Base-by-base conservation (phyloP, 2,797 vertebrate genomes). In the Parotocinclus haroldoi region DNA sequence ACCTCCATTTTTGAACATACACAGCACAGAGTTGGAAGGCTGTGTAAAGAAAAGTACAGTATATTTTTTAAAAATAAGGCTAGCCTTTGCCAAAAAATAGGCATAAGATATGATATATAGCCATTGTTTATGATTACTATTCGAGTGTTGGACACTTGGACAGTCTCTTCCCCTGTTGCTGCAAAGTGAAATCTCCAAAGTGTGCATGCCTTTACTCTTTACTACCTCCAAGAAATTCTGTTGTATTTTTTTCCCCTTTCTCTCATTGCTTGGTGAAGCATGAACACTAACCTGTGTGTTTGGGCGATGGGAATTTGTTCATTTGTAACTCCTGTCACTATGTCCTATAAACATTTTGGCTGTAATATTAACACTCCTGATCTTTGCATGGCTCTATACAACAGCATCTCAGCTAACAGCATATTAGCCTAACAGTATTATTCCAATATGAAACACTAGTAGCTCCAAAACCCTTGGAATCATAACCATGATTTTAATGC, bases 161-260 rank as follows among this genome's bases (percentile, higher is more conserved):
- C 14, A 70, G 79, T 78, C 72, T 54, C 69, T 63, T 75, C 72
- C 75, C 67, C 68, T 57, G 67, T 45, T 78, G 71, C 77, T 52
- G 80, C 77, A 81, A 78, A 78, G 68, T 87, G 74, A 78, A 84
- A 74, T 73, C 81, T 78, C 54, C 76, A 78, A 71, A 73, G 66
- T 75, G 70, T 91, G 91, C 92, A 92, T 93, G 90, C 71, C 10
- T 58, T 63, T 67, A 66, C 50, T 62, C 74, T 55, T 79, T 60
- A 56, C 65, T 66, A 80, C 72, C 54, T 77, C 64, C 72, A 65
- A 75, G 70, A 69, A 82, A 74, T 76, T 27, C 27, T 27, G 9
- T 58, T 52, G n/a, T 58, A 11, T 58, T 63, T 71, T 74, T 66
- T 44, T 51, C 63, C 62, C 27, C 27, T 2, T 27, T 27, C 27